Percentiles rank a stretch among this genome's conserved stretches.
Evolutionary conservation across 2,797 vertebrate species (phyloP).

Genomic region (Sus cebifrons): DNA sequence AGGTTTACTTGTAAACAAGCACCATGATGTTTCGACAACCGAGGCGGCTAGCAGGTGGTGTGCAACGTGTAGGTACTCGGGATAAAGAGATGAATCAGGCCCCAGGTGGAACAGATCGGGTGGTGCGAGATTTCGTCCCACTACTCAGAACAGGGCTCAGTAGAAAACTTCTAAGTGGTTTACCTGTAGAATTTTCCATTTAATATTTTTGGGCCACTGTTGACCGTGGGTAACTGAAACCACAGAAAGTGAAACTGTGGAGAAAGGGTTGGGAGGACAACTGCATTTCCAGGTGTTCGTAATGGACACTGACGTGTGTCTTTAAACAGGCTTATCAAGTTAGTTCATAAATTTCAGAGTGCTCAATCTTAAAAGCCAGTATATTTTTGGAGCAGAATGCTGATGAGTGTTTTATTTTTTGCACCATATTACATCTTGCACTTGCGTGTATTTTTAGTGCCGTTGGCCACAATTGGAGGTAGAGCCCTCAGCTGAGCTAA

Average conservation of each 20-base stretch:
- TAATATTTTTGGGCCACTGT: background rate
- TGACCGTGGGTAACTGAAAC: background rate
- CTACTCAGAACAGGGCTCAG: background rate
- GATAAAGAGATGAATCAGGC: background rate
- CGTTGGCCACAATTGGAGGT: constrained; percentile 88
- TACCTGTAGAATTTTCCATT: background rate
- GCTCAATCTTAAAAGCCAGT: constrained; percentile 81
- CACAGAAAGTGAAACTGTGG: too few species aligned
- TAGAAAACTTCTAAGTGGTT: background rate
- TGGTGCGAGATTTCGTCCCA: background rate
- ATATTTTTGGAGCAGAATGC: constrained; percentile 83
- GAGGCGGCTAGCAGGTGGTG: background rate
- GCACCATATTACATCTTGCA: constrained; percentile 76
- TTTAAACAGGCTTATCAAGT: constrained; percentile 77
- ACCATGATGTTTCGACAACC: background rate
- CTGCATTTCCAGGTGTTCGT: constrained; percentile 35
- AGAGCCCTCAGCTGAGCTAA: constrained; percentile 87
- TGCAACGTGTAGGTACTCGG: background rate
- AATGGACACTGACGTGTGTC: constrained; percentile 46
- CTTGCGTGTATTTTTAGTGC: constrained; percentile 88
- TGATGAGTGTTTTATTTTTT: constrained; percentile 78
- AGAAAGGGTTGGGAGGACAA: background rate
- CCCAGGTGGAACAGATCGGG: background rate
- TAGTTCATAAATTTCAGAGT: constrained; percentile 84
- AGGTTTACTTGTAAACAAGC: background rate